phyloP scores from a whole-genome alignment of 2,888 invertebrate genomes.

The Augiades crinisus region DNA sequence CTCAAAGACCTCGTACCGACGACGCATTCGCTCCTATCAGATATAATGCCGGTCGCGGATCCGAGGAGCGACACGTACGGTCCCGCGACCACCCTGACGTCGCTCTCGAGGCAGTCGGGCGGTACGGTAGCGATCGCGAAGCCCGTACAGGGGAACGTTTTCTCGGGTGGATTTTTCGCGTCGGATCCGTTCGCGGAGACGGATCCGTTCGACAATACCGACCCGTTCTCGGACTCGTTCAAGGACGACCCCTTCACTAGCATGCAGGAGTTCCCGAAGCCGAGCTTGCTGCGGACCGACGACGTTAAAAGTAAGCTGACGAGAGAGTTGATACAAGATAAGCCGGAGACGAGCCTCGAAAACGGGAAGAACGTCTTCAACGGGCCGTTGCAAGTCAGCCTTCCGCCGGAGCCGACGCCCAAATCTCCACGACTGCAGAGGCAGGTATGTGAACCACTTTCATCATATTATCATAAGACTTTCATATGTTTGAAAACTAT shows the following conservation, averaged over 20 bases:
- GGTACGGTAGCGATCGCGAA: conserved; percentile 72
- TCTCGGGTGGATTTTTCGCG: conserved; percentile 63
- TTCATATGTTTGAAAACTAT: no score
- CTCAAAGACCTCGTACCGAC: conserved; percentile 90
- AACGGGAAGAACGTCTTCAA: conserved; percentile 75
- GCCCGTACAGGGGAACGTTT: conserved; percentile 43
- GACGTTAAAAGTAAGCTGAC: conserved; percentile 49
- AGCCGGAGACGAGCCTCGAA: conserved; percentile 41
- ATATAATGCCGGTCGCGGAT: conserved; percentile 54
- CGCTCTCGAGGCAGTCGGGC: conserved; percentile 71
- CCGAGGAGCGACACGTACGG: conserved; percentile 56
- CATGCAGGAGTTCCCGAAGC: conserved; percentile 64
- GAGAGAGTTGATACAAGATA: conserved; percentile 43
- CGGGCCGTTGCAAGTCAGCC: conserved; percentile 85
- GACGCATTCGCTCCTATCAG: conserved; percentile 60
- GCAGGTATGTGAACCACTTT: conserved; percentile 55
- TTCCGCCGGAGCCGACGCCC: conserved; percentile 83
- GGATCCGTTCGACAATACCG: conserved; percentile 88
- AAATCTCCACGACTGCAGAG: conserved; percentile 68
- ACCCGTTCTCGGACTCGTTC: conserved; percentile 84
- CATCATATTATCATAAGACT: no score
- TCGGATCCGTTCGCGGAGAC: conserved; percentile 84
- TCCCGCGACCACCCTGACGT: conserved; percentile 72
- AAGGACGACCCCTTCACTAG: conserved; percentile 83
- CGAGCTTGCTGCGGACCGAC: conserved; percentile 47